These are phyloP conservation scores for Eulemur rufifrons DNA, from an alignment of 2,113 vertebrate genomes.

Conservation along the genomic window DNA sequence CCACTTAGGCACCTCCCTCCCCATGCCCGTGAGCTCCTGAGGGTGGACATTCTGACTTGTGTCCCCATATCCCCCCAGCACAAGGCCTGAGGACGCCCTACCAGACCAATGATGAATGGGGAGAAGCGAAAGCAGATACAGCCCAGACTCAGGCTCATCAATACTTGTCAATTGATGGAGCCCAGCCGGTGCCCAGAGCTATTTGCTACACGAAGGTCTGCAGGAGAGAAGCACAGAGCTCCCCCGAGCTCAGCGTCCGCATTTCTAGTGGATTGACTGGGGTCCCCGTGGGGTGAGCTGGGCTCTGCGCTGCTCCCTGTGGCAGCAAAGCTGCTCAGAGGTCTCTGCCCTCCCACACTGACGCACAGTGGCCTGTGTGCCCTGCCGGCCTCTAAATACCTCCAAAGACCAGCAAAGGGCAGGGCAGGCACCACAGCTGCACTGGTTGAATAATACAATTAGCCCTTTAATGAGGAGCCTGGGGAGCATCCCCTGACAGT, in stretches of 20 bases:
- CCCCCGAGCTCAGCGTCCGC: accelerated
- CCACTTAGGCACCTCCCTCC: background rate
- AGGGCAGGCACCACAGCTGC: background rate
- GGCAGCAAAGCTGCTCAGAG: background rate
- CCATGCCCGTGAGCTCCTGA: background rate
- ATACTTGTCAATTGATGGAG: background rate
- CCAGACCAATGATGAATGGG: background rate
- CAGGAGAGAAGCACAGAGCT: background rate
- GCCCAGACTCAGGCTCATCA: background rate
- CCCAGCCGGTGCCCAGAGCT: accelerated
- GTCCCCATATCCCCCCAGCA: no score
- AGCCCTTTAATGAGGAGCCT: conserved; percentile 33
- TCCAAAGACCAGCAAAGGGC: background rate
- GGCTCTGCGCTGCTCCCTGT: no score
- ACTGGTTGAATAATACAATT: background rate
- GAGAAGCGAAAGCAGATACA: background rate
- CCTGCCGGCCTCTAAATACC: background rate
- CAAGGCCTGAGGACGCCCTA: background rate
- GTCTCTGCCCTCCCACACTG: background rate
- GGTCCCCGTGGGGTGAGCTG: no score
- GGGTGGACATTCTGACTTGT: background rate
- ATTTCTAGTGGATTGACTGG: accelerated
- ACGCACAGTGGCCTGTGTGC: accelerated
- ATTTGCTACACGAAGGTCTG: background rate
- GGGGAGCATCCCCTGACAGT: background rate